Evolutionary conservation across 2,797 vertebrate species (phyloP).

Genomic region (Sarcoramphus papa): DNA sequence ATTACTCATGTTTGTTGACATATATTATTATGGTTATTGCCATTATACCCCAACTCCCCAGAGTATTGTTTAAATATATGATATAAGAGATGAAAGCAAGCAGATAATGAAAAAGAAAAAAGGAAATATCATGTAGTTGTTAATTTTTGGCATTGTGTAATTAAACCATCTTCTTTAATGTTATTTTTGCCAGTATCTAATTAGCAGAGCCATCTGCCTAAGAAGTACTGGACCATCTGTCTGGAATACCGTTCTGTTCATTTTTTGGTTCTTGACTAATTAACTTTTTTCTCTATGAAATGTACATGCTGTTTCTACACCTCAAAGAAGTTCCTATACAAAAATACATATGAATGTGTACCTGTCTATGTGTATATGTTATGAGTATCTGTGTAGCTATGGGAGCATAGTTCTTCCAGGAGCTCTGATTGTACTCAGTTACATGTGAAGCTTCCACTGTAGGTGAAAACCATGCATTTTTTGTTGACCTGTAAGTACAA

Average conservation of each 20-base stretch:
- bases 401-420: neutral
- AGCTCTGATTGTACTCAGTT: neutral
- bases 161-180: conserved; percentile 70
- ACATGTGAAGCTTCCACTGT: neutral
- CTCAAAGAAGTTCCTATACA: neutral
- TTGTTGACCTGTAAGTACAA: neutral
- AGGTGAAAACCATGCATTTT: neutral
- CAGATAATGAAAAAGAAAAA: conserved; percentile 31
- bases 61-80: conserved; percentile 41
- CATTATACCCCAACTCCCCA: neutral
- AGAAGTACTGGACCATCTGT: conserved; percentile 72
- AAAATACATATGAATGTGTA: neutral
- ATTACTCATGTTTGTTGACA: neutral
- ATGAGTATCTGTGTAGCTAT: neutral
- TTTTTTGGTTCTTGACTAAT: conserved; percentile 63
- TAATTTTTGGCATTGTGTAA: conserved; percentile 71
- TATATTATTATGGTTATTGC: conserved; percentile 15
- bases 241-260: conserved; percentile 63
- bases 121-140: conserved; percentile 58
- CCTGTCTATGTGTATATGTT: neutral
- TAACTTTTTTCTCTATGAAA: conserved; percentile 53
- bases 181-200: conserved; percentile 75
- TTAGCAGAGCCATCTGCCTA: conserved; percentile 78
- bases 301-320: conserved; percentile 44
- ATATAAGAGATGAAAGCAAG: conserved; percentile 54